phyloP scores from a whole-genome alignment of 2,113 vertebrate genomes.

The Silurus meridionalis region DNA sequence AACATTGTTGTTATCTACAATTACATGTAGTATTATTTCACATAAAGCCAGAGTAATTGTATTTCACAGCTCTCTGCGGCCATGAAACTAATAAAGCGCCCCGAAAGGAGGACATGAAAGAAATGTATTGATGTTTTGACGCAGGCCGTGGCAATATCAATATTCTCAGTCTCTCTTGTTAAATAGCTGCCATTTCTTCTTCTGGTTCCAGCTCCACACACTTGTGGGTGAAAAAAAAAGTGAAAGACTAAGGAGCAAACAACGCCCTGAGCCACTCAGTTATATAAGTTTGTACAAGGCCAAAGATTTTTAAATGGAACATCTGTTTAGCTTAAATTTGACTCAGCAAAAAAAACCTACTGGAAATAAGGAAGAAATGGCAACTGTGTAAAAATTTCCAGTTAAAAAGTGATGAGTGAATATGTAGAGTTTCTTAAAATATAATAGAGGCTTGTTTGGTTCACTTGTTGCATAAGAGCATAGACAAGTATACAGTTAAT shows the following conservation, averaged over 20 bases:
- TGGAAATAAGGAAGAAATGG: conserved; percentile 23
- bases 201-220: conserved; percentile 21
- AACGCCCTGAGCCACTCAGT: conserved; percentile 32
- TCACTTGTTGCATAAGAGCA: conserved; percentile 15
- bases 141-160: not conserved
- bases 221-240: conserved; percentile 29
- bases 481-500: not conserved
- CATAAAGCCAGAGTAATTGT: not conserved
- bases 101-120: not conserved
- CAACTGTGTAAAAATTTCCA: conserved; percentile 12
- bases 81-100: conserved; percentile 10
- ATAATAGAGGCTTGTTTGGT: not conserved
- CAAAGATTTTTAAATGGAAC: conserved; percentile 43
- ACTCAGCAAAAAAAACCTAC: conserved; percentile 36
- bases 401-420: not conserved
- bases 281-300: conserved; percentile 46
- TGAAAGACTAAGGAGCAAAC: conserved; percentile 42
- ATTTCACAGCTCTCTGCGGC: not conserved
- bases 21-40: not conserved
- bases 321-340: conserved; percentile 42
- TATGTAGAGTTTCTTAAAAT: not conserved
- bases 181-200: conserved; percentile 18
- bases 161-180: not conserved
- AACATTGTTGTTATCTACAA: not conserved
- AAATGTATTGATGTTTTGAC: not conserved